phyloP scores from a whole-genome alignment of 1,140 invertebrate genomes.

The Zaprionus gabonicus region DNA sequence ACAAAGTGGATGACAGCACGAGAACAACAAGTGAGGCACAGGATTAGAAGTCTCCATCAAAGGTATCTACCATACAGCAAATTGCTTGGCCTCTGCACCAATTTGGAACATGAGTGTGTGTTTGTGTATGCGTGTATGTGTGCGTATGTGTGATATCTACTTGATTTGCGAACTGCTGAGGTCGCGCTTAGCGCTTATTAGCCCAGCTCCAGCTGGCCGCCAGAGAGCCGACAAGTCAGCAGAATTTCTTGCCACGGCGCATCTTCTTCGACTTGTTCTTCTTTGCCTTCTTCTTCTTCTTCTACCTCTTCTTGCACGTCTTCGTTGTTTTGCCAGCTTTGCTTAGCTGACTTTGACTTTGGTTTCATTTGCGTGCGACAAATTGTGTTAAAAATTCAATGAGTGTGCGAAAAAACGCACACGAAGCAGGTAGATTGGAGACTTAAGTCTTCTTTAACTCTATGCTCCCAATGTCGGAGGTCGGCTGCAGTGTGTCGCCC shows the following conservation, averaged over 20 bases:
- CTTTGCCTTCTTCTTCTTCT: not conserved
- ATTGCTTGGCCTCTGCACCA: not conserved
- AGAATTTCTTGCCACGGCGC: constrained; percentile 5
- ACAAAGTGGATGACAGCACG: no score
- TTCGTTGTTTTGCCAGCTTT: constrained; percentile 49
- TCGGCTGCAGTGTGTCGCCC: not conserved
- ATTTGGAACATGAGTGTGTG: not conserved
- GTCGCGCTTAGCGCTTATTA: constrained; percentile 25
- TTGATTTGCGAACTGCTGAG: constrained; percentile 16
- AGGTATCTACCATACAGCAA: not conserved
- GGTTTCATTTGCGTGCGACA: constrained; percentile 59
- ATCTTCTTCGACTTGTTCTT: not conserved
- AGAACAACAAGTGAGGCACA: no score
- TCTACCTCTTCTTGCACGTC: not conserved
- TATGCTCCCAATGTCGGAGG: constrained; percentile 4
- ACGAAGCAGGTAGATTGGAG: constrained; percentile 1
- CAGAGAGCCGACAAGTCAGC: constrained; percentile 25
- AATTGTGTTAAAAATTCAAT: constrained; percentile 61
- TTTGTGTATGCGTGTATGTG: no score
- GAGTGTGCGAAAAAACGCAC: constrained; percentile 11
- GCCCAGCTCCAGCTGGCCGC: constrained; percentile 18
- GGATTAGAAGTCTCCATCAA: no score
- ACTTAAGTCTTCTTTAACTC: constrained; percentile 39
- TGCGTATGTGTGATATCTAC: not conserved
- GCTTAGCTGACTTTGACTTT: constrained; percentile 25